A percentile compares a stretch with the other conserved stretches of the same genome.
Conservation (phyloP, 2,888 invertebrate species). For the Catocala sponsa region DNA sequence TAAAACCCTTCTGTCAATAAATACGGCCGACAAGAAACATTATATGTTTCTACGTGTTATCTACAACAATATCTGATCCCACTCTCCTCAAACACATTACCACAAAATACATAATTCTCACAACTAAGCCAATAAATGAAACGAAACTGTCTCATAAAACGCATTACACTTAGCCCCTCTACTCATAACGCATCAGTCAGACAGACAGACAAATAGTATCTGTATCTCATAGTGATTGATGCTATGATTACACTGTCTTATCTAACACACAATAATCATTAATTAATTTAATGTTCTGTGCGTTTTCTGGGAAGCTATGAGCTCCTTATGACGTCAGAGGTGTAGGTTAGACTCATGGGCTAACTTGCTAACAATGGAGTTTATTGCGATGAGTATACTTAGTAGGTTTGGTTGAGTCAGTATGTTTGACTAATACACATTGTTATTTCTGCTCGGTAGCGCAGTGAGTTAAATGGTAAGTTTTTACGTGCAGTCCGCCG, state of each 20-base stretch:
- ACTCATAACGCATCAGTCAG: conserved; percentile 32
- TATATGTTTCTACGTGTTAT: too few relatives aligned
- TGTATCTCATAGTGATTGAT: conserved; percentile 48
- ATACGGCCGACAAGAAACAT: too few relatives aligned
- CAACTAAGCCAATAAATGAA: conserved; percentile 8
- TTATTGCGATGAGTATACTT: not conserved
- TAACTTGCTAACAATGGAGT: not conserved
- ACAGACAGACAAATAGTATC: conserved; percentile 50
- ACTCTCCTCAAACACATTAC: not conserved
- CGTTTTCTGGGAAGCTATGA: conserved; percentile 21
- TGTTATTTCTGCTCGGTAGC: too few relatives aligned
- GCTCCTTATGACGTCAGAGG: conserved; percentile 27
- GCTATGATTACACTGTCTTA: conserved; percentile 46
- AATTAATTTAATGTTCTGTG: conserved; percentile 43
- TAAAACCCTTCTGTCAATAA: too few relatives aligned
- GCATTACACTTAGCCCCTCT: conserved; percentile 18
- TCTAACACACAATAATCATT: conserved; percentile 33
- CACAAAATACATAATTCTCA: conserved; percentile 8
- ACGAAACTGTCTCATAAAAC: conserved; percentile 11
- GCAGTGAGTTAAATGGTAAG: too few relatives aligned
- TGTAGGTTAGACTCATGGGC: not conserved
- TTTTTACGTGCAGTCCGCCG: too few relatives aligned
- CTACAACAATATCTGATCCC: not conserved
- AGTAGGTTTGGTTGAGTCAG: not conserved
- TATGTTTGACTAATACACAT: too few relatives aligned